Evolutionary conservation across 2,113 vertebrate species (phyloP), one percentile per base, ranked within the genome.

Genomic region (Cnemophilus loriae): DNA sequence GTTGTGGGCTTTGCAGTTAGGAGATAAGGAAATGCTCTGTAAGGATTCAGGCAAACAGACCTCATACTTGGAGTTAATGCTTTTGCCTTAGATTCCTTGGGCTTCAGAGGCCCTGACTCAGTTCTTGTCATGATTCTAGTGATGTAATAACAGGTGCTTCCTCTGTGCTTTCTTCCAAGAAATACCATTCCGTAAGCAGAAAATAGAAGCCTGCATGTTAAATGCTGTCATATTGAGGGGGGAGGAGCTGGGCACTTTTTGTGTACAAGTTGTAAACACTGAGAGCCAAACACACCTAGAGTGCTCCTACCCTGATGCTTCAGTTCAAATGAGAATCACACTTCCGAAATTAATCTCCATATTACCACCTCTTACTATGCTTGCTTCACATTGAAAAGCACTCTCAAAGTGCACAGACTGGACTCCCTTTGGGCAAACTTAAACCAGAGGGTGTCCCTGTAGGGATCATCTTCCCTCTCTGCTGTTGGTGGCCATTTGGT

Each of bases 101-200:
- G 21, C 42, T 86, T 83, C 78, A 79, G 85, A 65, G n/a, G n/a
- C 59, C 84, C 52, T 89, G 89, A 74, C 61, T 94, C 80, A 63
- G 81, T 81, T 90, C 83, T 88, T 97, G 84, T 93, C 16, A 37
- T 21, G 50, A 81, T 67, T 89, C 55, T 89, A 89, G 70, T 73
- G 71, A 70, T 59, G 63, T 89, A 93, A 60, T 71, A 96, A 84
- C 55, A 93, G 87, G 74, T 95, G 56, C 24, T 55, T 89, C 33
- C 33, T 79, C 65, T 64, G 53, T 86, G 32, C 41, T 3, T 80
- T 93, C 74, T 96, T 50, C 78, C 93, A 95, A 95, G 84, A 93
- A 82, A 95, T 79, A 46, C 49, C 19, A 37, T 39, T 69, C 70
- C 9, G 5, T 71, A 84, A 89, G 77, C 64, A 74, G 77, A 94